Conservation (phyloP, 1,140 invertebrate genomes). For the Gonioctena quinquepunctata region DNA sequence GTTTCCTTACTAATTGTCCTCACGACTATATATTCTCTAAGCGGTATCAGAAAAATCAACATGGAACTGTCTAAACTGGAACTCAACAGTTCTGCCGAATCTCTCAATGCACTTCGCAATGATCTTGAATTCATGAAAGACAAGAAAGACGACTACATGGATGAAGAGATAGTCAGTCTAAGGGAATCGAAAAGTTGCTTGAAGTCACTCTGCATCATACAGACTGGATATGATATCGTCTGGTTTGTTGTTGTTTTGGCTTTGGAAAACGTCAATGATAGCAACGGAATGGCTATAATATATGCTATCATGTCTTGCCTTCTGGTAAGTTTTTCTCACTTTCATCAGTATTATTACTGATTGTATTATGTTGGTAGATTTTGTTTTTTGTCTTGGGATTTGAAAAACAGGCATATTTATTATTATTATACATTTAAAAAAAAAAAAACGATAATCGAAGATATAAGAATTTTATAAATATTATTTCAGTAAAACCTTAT, state of each 20-base stretch:
- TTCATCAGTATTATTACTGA: too few relatives aligned
- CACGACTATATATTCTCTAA: conserved; percentile 57
- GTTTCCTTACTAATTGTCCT: conserved; percentile 67
- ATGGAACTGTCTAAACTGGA: conserved; percentile 51
- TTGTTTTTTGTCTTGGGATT: too few relatives aligned
- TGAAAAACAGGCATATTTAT: too few relatives aligned
- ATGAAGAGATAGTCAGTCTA: conserved; percentile 47
- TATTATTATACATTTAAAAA: too few relatives aligned
- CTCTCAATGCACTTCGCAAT: conserved; percentile 41
- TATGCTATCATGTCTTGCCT: conserved; percentile 60
- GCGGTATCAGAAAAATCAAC: conserved; percentile 53
- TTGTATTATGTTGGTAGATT: too few relatives aligned
- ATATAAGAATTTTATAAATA: too few relatives aligned
- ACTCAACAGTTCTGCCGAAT: conserved; percentile 48
- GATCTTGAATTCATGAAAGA: conserved; percentile 53
- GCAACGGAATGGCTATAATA: conserved; percentile 64
- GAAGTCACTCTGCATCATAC: conserved; percentile 48
- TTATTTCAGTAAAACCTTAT: too few relatives aligned
- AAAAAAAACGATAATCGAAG: too few relatives aligned
- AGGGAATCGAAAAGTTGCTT: conserved; percentile 48
- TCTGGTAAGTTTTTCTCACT: conserved; percentile 60
- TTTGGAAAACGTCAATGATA: conserved; percentile 66
- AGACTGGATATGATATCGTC: conserved; percentile 52
- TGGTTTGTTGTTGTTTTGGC: conserved; percentile 75
- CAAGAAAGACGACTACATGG: conserved; percentile 51